Conservation (phyloP, 2,797 vertebrate genomes). For the Myotis planiceps region DNA sequence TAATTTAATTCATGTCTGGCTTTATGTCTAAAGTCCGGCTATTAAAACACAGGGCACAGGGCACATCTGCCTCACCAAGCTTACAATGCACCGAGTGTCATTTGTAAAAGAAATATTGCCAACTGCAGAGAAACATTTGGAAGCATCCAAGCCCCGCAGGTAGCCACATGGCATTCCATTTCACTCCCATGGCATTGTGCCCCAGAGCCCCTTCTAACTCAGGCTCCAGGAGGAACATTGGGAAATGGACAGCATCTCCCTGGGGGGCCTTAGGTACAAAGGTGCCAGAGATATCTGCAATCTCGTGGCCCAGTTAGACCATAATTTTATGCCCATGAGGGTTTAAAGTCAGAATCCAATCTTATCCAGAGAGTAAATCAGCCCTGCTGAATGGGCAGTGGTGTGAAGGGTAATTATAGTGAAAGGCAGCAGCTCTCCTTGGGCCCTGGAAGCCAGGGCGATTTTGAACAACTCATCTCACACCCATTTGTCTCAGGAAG, state of each 20-base stretch:
- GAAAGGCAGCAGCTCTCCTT: background rate
- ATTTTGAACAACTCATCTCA: background rate
- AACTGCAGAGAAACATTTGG: background rate
- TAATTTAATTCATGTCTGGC: background rate
- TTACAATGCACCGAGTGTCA: background rate
- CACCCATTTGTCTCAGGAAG: background rate
- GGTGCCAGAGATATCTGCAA: background rate
- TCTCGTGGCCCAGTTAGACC: background rate
- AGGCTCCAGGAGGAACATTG: background rate
- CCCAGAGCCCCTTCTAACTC: background rate
- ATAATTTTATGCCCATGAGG: constrained; percentile 30
- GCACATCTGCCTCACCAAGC: background rate
- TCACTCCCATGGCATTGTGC: background rate
- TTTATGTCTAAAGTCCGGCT: background rate
- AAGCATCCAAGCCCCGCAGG: background rate
- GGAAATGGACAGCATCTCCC: background rate
- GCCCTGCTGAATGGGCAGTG: background rate
- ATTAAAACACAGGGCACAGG: background rate
- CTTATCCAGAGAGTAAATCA: constrained; percentile 32
- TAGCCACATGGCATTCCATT: background rate
- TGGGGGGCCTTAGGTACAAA: background rate
- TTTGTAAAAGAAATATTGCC: background rate
- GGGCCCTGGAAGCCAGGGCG: background rate
- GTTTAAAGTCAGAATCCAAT: constrained; percentile 51
- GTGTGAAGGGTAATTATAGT: constrained; percentile 13